A percentile compares a stretch with the other conserved stretches of the same genome.
Evolutionary conservation across 2,113 vertebrate genomes (phyloP).

Genomic region (Aegotheles bennettii): DNA sequence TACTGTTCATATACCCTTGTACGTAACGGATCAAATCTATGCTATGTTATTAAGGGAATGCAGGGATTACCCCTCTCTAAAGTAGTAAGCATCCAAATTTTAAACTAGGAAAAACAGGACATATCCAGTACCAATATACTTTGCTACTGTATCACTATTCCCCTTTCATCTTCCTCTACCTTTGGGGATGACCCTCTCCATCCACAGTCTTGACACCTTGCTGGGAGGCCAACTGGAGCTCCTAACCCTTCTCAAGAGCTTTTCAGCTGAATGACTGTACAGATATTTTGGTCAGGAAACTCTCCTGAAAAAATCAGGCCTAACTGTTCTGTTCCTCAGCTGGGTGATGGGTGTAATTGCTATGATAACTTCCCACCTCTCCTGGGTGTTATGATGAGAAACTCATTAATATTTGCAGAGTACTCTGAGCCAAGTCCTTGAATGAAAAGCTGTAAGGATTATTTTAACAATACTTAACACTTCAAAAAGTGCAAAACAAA

Average conservation of each 20-base stretch:
- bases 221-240: background rate
- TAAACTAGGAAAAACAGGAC: background rate
- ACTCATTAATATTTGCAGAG: constrained; percentile 29
- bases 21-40: accelerated
- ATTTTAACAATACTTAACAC: constrained; percentile 36
- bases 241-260: background rate
- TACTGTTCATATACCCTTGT: accelerated
- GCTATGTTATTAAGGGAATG: accelerated
- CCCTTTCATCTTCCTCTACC: background rate
- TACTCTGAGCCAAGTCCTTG: constrained; percentile 15
- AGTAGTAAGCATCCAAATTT: background rate
- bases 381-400: constrained; percentile 31
- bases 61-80: background rate
- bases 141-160: background rate
- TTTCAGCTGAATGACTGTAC: background rate
- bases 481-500: constrained; percentile 1
- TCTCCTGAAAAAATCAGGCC: background rate
- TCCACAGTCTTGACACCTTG: accelerated
- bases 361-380: constrained; percentile 3
- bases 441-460: constrained; percentile 23
- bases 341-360: background rate
- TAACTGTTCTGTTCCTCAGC: background rate
- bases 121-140: background rate
- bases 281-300: constrained; percentile 34
- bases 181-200: background rate